Evolutionary conservation across 2,888 invertebrate genomes (phyloP).

Genomic region (Zaprionus lineosus): DNA sequence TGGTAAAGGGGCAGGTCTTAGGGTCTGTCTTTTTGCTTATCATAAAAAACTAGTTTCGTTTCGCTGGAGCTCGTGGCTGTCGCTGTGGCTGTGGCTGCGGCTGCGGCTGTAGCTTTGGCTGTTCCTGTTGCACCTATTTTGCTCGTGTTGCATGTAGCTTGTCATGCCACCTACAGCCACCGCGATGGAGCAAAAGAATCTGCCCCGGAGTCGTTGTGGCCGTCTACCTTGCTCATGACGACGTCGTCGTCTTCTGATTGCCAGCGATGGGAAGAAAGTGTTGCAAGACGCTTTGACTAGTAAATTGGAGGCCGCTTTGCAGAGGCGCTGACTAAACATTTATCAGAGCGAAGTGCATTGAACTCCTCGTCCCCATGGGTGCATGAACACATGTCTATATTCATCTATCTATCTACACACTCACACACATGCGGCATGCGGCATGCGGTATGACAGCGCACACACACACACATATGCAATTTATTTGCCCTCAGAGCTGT

Average conservation of each 20-base stretch:
- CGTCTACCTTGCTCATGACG: no score
- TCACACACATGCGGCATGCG: not conserved
- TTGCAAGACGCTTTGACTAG: constrained; percentile 52
- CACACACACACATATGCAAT: constrained; percentile 46
- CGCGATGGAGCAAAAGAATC: constrained; percentile 20
- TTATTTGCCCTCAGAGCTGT: constrained; percentile 55
- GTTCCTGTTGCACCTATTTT: not conserved
- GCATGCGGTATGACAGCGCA: no score
- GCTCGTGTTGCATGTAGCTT: constrained; percentile 34
- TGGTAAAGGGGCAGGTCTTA: constrained; percentile 19
- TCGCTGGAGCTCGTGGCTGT: constrained; percentile 49
- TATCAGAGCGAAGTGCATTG: constrained; percentile 66
- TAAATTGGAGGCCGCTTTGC: constrained; percentile 44
- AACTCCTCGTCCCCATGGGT: constrained; percentile 43
- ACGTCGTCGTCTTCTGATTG: constrained; percentile 27
- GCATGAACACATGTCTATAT: no score
- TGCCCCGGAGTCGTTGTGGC: constrained; percentile 2
- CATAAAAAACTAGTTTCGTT: constrained; percentile 66
- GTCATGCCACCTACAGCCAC: constrained; percentile 55
- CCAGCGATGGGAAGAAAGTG: constrained; percentile 59
- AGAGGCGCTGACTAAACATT: constrained; percentile 56
- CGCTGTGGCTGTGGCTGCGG: constrained; percentile 37
- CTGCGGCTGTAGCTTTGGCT: constrained; percentile 28
- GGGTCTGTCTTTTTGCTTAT: constrained; percentile 46
- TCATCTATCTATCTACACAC: not conserved